These are phyloP conservation scores for Anhinga rufa DNA, from an alignment of 2,113 vertebrate species.

Conservation along the genomic window DNA sequence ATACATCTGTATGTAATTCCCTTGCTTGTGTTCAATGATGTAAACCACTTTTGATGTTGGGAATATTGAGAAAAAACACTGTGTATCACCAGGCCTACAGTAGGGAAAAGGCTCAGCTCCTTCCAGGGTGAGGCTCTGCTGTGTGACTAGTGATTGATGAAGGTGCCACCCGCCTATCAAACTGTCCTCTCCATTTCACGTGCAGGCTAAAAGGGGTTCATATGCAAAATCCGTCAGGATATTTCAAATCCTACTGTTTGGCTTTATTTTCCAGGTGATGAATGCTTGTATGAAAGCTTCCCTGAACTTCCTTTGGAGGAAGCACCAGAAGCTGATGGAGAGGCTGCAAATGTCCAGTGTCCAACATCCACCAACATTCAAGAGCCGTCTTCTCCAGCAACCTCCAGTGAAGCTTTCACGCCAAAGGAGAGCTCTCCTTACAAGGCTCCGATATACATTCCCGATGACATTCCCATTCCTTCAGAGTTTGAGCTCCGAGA, in stretches of 20 bases:
- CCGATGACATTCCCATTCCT: conserved; percentile 84
- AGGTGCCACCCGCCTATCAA: not conserved
- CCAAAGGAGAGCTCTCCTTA: conserved; percentile 81
- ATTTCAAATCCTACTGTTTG: conserved; percentile 17
- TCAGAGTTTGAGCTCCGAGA: conserved; percentile 91
- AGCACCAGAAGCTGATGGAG: conserved; percentile 74
- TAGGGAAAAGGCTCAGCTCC: not conserved
- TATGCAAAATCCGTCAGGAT: not conserved
- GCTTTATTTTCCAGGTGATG: conserved; percentile 80
- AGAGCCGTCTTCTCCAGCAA: conserved; percentile 79
- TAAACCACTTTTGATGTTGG: conserved; percentile 43
- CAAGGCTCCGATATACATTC: conserved; percentile 79
- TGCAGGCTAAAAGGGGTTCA: not conserved
- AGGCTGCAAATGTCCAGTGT: conserved; percentile 59
- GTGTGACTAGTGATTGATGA: not conserved
- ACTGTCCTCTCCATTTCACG: not conserved
- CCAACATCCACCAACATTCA: conserved; percentile 66
- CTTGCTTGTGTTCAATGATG: not conserved
- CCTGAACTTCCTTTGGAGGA: conserved; percentile 81
- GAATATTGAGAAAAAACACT: not conserved
- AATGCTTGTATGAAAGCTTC: conserved; percentile 80
- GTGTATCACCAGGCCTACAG: not conserved
- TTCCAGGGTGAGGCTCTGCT: not conserved
- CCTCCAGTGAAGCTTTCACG: conserved; percentile 82
- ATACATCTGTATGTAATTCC: conserved; percentile 55